Evolutionary conservation across 1,140 invertebrate species (phyloP), one percentile per base, ranked within the genome.

Genomic region (Drosophila orena): DNA sequence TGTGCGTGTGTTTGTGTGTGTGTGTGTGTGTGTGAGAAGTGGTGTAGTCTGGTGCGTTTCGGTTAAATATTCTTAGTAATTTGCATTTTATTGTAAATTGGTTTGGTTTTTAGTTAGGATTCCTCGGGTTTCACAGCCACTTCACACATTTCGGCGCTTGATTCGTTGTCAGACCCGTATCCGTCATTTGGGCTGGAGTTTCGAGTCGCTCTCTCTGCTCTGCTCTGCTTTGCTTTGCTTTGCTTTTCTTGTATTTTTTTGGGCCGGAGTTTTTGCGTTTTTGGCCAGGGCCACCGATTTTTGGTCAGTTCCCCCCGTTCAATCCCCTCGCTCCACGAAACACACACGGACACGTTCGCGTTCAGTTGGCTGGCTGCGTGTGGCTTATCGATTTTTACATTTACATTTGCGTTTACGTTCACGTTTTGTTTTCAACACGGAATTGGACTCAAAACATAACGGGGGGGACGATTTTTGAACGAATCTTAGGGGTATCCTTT

Each of bases 381-480:
- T 88, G 84, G 83, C 81, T 89, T 88, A 88, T 88, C 84, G 83
- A 88, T 88, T 88, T 88, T 88, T 88, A 88, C 85, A 88, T 88
- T 88, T 88, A 88, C 85, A 88, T 88, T 88, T 79, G 79, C 84
- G 83, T 86, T 88, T 81, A 81, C 81, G 83, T 17, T 85, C 77
- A 73, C 79, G 79, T 88, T 88, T 85, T 85, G 62, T 50, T 44
- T 79, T 80, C 85, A 74, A 88, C 84, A 89, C 83, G 74, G 54
- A 59, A 50, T 50, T 60, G 69, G 43, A 77, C 86, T 86, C 62
- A 81, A 88, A 88, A 88, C 84, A 88, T 83, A 79, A 77, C 56
- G 35, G 38, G 62, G 68, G 66, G 40, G n/a, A 15, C n/a, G 38
- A 46, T 42, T 44, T n/a, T 54, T 37, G 30, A 30, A 30, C 30